Evolutionary conservation across 2,113 vertebrate species (phyloP).

Genomic region (Leucopternis melanops): DNA sequence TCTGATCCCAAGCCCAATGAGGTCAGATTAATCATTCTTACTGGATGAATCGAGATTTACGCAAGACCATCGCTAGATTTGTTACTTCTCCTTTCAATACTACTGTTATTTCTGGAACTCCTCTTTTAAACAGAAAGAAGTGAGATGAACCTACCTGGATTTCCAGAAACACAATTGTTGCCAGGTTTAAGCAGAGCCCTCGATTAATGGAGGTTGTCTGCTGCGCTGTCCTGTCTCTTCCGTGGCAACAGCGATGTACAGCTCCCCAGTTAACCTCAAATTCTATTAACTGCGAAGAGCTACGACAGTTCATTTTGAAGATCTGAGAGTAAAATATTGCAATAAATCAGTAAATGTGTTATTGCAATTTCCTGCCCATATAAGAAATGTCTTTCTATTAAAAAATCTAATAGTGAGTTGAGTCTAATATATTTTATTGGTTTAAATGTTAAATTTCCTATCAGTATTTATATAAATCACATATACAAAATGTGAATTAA

Average conservation of each 20-base stretch:
- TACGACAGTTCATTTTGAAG: background rate
- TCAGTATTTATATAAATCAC: conserved; percentile 33
- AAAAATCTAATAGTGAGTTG: conserved; percentile 30
- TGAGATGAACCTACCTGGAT: background rate
- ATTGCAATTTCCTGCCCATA: conserved; percentile 35
- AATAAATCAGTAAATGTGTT: conserved; percentile 26
- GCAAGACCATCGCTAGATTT: fast-evolving
- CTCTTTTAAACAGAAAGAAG: background rate
- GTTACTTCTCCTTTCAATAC: background rate
- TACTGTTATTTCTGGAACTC: background rate
- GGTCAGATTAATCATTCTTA: background rate
- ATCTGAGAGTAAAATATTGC: conserved; percentile 3
- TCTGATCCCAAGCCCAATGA: background rate
- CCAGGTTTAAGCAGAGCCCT: background rate
- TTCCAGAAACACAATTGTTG: background rate
- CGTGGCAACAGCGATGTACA: fast-evolving
- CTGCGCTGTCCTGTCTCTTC: background rate
- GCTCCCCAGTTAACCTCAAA: background rate
- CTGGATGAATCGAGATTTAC: background rate
- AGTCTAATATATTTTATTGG: background rate
- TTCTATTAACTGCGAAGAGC: conserved; percentile 15
- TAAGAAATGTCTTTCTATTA: conserved; percentile 32
- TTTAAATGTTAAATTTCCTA: conserved; percentile 3
- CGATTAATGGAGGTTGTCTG: background rate
- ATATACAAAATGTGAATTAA: background rate